Evolutionary conservation across 2,113 vertebrate species (phyloP), one percentile per base, ranked within the genome.

Genomic region (Eclectus roratus): DNA sequence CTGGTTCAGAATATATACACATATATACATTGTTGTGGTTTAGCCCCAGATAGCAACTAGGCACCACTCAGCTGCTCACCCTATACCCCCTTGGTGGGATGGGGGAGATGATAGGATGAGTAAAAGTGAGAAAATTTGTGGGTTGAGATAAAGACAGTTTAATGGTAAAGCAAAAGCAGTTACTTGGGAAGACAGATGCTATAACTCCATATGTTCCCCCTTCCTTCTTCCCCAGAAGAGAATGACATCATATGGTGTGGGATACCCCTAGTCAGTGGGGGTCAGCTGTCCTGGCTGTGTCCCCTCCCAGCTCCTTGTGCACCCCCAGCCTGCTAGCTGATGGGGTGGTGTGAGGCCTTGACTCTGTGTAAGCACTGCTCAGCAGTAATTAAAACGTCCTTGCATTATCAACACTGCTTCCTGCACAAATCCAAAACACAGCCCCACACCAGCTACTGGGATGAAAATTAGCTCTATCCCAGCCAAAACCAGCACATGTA

Each of bases 281-380:
- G 16, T 24, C 41, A 49, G 19, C 13, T 80, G 31, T n/a, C 25
- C 33, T 10, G 6, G 49, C 35, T 84, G 27, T 17, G 56, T 37
- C 56, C 1, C 14, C 31, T 49, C 21, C 13, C 24, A 55, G 0
- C 17, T 16, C 6, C 17, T 43, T 13, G 14, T 47, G 3, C 5
- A 11, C 20, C 17, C 8, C 20, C 17, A 43, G 17, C 4, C 14
- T 41, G 6, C 49, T 37, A 1, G 0, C 18, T 37, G 56, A 31
- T 20, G 35, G 29, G 35, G 17, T 9, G 7, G 5, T 8, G 10
- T 31, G 41, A 55, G 12, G 27, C 18, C 15, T 21, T 64, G 27
- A 13, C 14, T 25, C 17, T 7, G 21, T 27, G 41, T 64, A 28
- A 70, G 17, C 15, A 23, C 27, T 37, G 49, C 35, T 78, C 43